A percentile compares a stretch with the other conserved stretches of the same genome.
phyloP scores from a whole-genome alignment of 1,140 invertebrate genomes.

The Drosophila pseudoobscura region DNA sequence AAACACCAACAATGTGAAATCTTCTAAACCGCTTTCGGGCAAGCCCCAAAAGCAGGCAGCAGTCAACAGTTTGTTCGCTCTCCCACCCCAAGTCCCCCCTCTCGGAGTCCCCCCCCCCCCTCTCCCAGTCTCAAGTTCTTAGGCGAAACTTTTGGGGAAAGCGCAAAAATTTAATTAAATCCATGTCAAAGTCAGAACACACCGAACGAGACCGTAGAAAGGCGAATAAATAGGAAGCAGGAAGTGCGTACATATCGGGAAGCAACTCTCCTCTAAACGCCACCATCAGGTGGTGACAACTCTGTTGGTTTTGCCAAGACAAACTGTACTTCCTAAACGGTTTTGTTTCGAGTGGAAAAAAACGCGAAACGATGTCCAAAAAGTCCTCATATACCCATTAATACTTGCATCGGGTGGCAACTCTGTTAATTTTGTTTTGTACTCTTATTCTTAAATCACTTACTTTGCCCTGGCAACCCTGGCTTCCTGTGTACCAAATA shows the following conservation, averaged over 20 bases:
- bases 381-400: too few species aligned
- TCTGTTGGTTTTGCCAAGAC: too few species aligned
- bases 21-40: constrained; percentile 37
- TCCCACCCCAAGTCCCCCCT: background rate
- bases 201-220: background rate
- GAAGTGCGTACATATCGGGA: constrained; percentile 10
- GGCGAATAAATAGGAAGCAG: too few species aligned
- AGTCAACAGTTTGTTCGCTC: constrained; percentile 13
- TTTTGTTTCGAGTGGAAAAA: too few species aligned
- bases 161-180: constrained; percentile 52
- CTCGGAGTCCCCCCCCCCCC: constrained; percentile 6
- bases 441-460: constrained; percentile 6
- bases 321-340: too few species aligned
- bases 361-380: too few species aligned
- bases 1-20: constrained; percentile 24
- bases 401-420: background rate
- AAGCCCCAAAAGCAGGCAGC: constrained; percentile 8
- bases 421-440: constrained; percentile 8
- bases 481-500: constrained; percentile 49
- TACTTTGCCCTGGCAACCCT: constrained; percentile 41
- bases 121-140: constrained; percentile 4
- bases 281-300: too few species aligned
- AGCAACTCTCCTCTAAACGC: background rate
- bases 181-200: constrained; percentile 42
- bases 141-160: constrained; percentile 30